phyloP scores from a whole-genome alignment of 2,113 vertebrate genomes.

The Desmodus rotundus region DNA sequence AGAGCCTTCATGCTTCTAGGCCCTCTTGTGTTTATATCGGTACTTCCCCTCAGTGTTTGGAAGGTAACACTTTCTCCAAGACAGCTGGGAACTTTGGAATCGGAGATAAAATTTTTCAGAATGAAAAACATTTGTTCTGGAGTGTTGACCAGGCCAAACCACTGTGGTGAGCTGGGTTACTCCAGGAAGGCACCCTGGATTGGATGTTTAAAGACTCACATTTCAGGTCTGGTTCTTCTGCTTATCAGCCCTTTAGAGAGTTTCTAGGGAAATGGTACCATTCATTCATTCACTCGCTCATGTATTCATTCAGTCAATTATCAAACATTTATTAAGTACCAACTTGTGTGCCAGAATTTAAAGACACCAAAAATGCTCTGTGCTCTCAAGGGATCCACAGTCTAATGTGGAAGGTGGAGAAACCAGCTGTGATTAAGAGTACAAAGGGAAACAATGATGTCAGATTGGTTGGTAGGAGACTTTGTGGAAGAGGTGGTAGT shows the following conservation, averaged over 20 bases:
- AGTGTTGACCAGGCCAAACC: background rate
- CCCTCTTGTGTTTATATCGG: background rate
- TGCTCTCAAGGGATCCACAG: background rate
- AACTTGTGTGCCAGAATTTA: background rate
- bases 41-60: background rate
- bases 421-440: background rate
- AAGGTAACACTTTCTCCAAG: background rate
- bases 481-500: background rate
- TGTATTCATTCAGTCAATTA: background rate
- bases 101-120: background rate
- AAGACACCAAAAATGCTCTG: background rate
- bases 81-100: background rate
- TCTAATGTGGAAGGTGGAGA: background rate
- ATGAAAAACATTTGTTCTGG: background rate
- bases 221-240: background rate
- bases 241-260: background rate
- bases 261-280: background rate
- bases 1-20: background rate
- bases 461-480: background rate
- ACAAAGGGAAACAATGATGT: background rate
- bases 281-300: background rate
- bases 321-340: background rate
- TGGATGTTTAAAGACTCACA: background rate
- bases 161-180: background rate
- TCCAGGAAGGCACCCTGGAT: background rate